Evolutionary conservation across 2,888 invertebrate species (phyloP), one percentile per base, ranked within the genome.

Genomic region (Drosophila atroscutellata): DNA sequence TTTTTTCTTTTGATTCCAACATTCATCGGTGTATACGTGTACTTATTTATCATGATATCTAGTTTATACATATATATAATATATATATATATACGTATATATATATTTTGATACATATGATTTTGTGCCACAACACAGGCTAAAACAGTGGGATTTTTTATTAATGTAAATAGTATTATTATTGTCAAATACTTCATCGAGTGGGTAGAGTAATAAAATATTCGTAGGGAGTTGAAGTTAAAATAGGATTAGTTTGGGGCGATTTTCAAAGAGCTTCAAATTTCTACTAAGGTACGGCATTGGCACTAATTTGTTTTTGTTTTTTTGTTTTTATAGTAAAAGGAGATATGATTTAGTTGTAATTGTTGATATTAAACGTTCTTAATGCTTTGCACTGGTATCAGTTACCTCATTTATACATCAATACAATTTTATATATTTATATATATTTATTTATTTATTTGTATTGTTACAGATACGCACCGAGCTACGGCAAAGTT

Each of bases 331-430:
- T 20, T 15, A 39, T 65, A 76, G 58, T 63, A 49, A 58, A 73
- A 68, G 15, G 32, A 72, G 13, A 70, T 86, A 90, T 86, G 86
- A 63, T 59, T 72, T 61, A 61, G 51, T 67, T 55, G 18, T 55
- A 55, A 26, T 69, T 88, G 78, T 71, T 88, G 84, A 90, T 90
- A 90, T 88, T 83, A 61, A 67, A 66, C 57, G 77, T 71, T 71
- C 49, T 52, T 47, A 18, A 37, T 36, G 71, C 72, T 73, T 85
- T 86, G 87, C 89, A 90, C 88, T 90, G 86, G 68, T 72, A 86
- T 87, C 87, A 86, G 89, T 81, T 86, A 84, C 76, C 81, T 84
- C 74, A 75, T 72, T 73, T 74, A 34, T 57, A 58, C 45, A 69
- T 80, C 50, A 58, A 67, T 81, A 72, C n/a, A 42, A 45, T 45